Conservation (phyloP, 2,888 invertebrate species). For the Parnassius orleans region DNA sequence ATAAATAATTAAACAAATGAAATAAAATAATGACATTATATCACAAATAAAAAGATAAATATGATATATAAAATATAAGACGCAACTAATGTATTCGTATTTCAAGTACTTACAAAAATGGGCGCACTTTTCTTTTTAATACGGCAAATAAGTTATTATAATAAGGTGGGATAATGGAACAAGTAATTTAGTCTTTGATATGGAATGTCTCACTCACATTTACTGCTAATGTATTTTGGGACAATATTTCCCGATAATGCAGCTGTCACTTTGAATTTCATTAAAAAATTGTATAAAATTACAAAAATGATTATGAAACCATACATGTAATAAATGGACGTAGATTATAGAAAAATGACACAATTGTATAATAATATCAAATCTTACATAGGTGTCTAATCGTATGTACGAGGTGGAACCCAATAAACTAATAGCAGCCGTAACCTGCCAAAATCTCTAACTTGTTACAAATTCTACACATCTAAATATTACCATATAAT, state of each 20-base stretch:
- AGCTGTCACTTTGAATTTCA: constrained; percentile 70
- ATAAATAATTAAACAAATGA: no score
- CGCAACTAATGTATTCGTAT: background rate
- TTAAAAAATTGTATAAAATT: constrained; percentile 78
- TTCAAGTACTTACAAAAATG: background rate
- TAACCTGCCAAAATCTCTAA: constrained; percentile 53
- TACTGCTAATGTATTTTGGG: constrained; percentile 62
- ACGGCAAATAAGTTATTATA: background rate
- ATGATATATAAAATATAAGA: no score
- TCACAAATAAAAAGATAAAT: no score
- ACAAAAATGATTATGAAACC: constrained; percentile 74
- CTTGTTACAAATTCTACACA: constrained; percentile 67
- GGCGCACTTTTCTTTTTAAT: background rate
- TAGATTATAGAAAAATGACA: constrained; percentile 61
- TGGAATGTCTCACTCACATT: constrained; percentile 78
- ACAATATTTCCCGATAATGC: constrained; percentile 56
- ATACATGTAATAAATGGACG: constrained; percentile 57
- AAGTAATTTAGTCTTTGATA: constrained; percentile 52
- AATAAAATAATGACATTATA: no score
- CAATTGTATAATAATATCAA: constrained; percentile 74
- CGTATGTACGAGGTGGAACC: constrained; percentile 64
- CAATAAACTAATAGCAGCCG: constrained; percentile 55
- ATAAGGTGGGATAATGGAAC: constrained; percentile 24
- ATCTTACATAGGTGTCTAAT: constrained; percentile 53
- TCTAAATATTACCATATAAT: constrained; percentile 68